Percentiles rank a stretch among this genome's conserved stretches.
Evolutionary conservation across 2,888 invertebrate species (phyloP).

Genomic region (Dastarcus helophoroides): DNA sequence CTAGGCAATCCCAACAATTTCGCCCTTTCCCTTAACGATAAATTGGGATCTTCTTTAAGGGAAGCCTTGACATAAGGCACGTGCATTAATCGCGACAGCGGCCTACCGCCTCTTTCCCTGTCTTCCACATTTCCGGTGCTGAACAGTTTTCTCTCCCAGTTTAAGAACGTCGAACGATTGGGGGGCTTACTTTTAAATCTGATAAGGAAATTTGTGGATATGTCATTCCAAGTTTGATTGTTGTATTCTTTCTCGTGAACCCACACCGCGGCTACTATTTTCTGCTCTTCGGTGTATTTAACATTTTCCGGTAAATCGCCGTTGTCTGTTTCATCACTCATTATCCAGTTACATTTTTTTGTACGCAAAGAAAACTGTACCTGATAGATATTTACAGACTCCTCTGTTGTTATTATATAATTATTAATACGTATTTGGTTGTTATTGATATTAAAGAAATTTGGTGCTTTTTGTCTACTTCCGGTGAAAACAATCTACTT

Average conservation of each 20-base stretch:
- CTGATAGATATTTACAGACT: too few relatives aligned
- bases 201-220: constrained; percentile 35
- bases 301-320: constrained; percentile 8
- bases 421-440: too few relatives aligned
- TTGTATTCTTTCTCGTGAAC: constrained; percentile 38
- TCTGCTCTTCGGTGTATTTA: constrained; percentile 35
- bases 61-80: constrained; percentile 35
- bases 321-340: constrained; percentile 8
- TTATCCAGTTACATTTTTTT: background rate
- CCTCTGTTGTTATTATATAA: too few relatives aligned
- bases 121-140: constrained; percentile 35
- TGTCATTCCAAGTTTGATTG: constrained; percentile 30
- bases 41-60: constrained; percentile 30
- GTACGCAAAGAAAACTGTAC: background rate
- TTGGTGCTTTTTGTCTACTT: too few relatives aligned
- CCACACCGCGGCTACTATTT: constrained; percentile 40
- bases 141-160: constrained; percentile 20
- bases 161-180: constrained; percentile 20
- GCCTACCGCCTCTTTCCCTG: constrained; percentile 36
- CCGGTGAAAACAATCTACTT: too few relatives aligned
- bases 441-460: too few relatives aligned
- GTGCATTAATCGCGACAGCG: constrained; percentile 26
- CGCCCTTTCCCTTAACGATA: constrained; percentile 37
- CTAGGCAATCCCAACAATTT: constrained; percentile 33
- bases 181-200: constrained; percentile 37